Base-by-base conservation (phyloP, 2,797 vertebrate genomes). In the Takifugu ocellatus region DNA sequence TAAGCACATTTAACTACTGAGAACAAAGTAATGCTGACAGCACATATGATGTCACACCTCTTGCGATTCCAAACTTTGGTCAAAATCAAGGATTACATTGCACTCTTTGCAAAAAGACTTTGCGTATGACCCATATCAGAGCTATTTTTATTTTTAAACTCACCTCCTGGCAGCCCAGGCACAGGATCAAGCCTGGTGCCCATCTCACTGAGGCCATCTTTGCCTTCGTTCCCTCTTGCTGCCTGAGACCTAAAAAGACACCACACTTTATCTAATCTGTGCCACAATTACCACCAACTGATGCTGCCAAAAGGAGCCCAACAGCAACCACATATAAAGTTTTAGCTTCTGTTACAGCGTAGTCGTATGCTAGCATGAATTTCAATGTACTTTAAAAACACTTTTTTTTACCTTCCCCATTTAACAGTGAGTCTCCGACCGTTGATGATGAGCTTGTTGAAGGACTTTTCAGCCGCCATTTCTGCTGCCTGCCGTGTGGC, bases 381-480 rank as follows among this genome's bases (percentile, higher is more conserved):
- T 21, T 21, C 21, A 21, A 21, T 21, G 21, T 21, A 21, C 21
- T 21, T 21, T 21, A 21, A 21, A 21, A 21, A 21, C 15, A 9
- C 5, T 17, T 63, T 42, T 16, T 61, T 89, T 90, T 74, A 98
- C 97, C 97, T 94, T 85, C 97, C 96, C 97, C 97, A 99, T 52
- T 99, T 99, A 72, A 99, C 96, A 0, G 97, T 99, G 61, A 99
- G 96, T 53, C 97, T 91, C 24, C 94, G 93, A 14, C 97, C 97
- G 0, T 98, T 97, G 75, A 99, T 93, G 51, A 99, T 99, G 56
- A 99, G 92, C 66, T 99, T 99, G 83, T 98, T 99, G 83, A 99
- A 99, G 56, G 96, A 98, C 78, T 99, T 99, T 88, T 99, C 97
- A 0, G 97, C 96, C 3, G 97, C 97, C 53, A 90, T 93, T 69